A percentile compares a stretch with the other conserved stretches of the same genome.
Evolutionary conservation across 2,888 invertebrate species (phyloP).

Genomic region (Sisyra nigra): DNA sequence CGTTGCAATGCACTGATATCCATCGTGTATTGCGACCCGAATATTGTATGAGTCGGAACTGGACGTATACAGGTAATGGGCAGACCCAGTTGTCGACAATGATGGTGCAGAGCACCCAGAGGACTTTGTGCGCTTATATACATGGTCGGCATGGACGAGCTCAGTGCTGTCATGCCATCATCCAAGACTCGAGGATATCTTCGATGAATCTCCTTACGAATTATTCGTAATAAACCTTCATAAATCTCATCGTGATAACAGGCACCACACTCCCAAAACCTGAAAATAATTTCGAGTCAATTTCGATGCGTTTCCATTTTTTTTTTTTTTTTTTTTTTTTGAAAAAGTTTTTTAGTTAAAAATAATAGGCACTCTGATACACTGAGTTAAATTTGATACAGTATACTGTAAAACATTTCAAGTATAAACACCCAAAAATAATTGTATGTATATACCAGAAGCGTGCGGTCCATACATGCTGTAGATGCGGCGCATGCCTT

Average conservation of each 20-base stretch:
- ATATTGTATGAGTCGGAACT: conserved; percentile 61
- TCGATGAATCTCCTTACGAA: conserved; percentile 60
- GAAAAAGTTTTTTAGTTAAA: too few relatives aligned
- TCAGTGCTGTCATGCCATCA: conserved; percentile 67
- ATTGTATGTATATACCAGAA: too few relatives aligned
- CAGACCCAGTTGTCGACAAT: conserved; percentile 68
- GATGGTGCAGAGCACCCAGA: conserved; percentile 59
- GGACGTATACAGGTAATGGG: conserved; percentile 73
- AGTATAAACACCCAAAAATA: too few relatives aligned
- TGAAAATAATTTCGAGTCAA: conserved; percentile 28
- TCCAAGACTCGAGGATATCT: conserved; percentile 67
- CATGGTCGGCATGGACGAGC: conserved; percentile 68
- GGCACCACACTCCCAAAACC: conserved; percentile 66
- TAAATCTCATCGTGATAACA: conserved; percentile 79
- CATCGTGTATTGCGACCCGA: conserved; percentile 59
- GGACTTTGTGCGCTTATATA: conserved; percentile 72
- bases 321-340: too few relatives aligned
- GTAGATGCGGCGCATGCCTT: too few relatives aligned
- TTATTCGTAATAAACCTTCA: conserved; percentile 74
- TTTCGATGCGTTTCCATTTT: too few relatives aligned
- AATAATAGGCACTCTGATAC: too few relatives aligned
- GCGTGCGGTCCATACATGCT: too few relatives aligned
- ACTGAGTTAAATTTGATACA: too few relatives aligned
- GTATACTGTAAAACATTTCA: too few relatives aligned
- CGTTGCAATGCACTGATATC: conserved; percentile 68